phyloP scores from a whole-genome alignment of 2,113 vertebrate genomes.

The Hepsetus odoe region DNA sequence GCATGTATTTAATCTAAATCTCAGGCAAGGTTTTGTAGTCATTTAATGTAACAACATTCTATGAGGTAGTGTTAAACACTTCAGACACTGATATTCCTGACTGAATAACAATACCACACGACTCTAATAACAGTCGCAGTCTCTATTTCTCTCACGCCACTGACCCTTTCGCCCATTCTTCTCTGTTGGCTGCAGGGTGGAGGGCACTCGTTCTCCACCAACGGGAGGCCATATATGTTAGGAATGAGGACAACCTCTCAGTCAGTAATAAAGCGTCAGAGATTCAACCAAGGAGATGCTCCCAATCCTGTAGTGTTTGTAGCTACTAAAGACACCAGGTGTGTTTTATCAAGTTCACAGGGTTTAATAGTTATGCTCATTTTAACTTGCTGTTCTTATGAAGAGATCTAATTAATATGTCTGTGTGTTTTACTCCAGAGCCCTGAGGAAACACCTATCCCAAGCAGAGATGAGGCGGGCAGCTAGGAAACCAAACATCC shows the following conservation, averaged over 20 bases:
- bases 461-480: conserved; percentile 90
- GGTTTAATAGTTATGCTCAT: not conserved
- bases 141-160: not conserved
- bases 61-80: not conserved
- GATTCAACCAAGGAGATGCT: conserved; percentile 89
- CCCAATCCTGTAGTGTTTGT: conserved; percentile 95
- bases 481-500: conserved; percentile 86
- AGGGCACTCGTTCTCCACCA: conserved; percentile 83
- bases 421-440: conserved; percentile 67
- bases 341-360: conserved; percentile 30
- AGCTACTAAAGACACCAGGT: conserved; percentile 94
- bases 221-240: conserved; percentile 85
- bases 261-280: conserved; percentile 89
- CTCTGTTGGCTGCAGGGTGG: conserved; percentile 63
- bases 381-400: not conserved
- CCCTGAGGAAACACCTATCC: conserved; percentile 88
- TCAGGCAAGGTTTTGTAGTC: too few species aligned
- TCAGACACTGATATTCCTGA: too few species aligned
- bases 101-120: too few species aligned
- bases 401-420: not conserved
- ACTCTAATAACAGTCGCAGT: too few species aligned
- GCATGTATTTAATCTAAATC: too few species aligned
- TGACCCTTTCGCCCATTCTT: not conserved
- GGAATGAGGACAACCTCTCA: conserved; percentile 86
- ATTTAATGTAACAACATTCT: not conserved